Evolutionary conservation across 2,888 invertebrate genomes (phyloP).

Genomic region (Therioaphis trifolii): DNA sequence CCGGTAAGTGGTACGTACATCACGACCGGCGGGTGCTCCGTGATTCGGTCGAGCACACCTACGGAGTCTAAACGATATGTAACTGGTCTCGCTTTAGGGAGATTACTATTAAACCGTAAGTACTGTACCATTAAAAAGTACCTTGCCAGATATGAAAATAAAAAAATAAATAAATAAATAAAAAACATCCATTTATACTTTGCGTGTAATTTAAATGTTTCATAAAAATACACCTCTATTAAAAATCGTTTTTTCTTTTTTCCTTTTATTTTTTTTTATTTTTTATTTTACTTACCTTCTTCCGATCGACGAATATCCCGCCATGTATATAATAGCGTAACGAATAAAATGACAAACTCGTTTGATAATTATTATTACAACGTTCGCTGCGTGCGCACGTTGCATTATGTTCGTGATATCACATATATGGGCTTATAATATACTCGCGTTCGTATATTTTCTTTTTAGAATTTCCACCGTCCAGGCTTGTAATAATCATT

Average conservation of each 20-base stretch:
- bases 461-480: neutral
- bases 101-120: slow-evolving; percentile 1
- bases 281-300: too few relatives aligned
- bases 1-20: neutral
- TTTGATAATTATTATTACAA: slow-evolving; percentile 26
- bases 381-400: neutral
- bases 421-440: too few relatives aligned
- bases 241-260: neutral
- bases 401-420: too few relatives aligned
- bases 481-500: neutral
- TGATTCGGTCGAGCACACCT: neutral
- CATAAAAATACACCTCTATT: slow-evolving; percentile 10
- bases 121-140: neutral
- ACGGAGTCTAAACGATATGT: neutral
- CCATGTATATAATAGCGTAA: too few relatives aligned
- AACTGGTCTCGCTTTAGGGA: slow-evolving; percentile 32
- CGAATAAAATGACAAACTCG: slow-evolving; percentile 31
- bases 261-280: too few relatives aligned
- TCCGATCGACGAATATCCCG: slow-evolving; percentile 20
- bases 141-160: neutral
- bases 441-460: too few relatives aligned
- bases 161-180: too few relatives aligned
- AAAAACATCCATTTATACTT: slow-evolving; percentile 1
- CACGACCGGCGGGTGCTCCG: neutral
- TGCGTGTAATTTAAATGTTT: slow-evolving; percentile 4